Evolutionary conservation across 2,113 vertebrate genomes (phyloP).

Genomic region (Alethe diademata): DNA sequence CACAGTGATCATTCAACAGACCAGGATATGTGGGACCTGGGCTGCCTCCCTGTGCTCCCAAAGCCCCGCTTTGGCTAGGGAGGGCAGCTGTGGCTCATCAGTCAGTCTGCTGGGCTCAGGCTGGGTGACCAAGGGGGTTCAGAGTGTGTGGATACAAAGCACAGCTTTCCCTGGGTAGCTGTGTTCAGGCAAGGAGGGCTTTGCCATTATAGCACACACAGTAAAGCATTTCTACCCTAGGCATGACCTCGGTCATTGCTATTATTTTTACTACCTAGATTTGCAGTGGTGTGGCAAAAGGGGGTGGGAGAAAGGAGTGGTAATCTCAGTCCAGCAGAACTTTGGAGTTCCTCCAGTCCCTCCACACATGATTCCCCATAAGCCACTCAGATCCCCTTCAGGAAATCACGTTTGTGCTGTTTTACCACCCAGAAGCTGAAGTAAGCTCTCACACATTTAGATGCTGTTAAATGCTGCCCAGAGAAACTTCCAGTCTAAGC

Average conservation of each 20-base stretch:
- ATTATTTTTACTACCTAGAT: neutral
- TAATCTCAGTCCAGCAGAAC: neutral
- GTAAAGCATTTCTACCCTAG: neutral
- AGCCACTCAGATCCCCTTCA: neutral
- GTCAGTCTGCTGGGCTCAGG: neutral
- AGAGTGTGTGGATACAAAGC: neutral
- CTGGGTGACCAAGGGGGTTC: neutral
- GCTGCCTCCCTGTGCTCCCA: neutral
- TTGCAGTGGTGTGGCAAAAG: neutral
- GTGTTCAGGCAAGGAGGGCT: neutral
- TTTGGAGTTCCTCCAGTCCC: neutral
- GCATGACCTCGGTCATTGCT: neutral
- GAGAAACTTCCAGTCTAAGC: neutral
- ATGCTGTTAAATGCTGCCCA: neutral
- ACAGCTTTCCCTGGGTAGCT: neutral
- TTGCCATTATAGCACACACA: rapidly evolving
- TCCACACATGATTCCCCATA: neutral
- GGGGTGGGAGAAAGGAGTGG: neutral
- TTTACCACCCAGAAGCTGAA: conserved; percentile 2
- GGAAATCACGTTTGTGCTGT: neutral
- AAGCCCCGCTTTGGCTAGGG: neutral
- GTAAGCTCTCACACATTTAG: neutral
- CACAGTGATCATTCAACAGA: neutral
- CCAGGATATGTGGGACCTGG: neutral
- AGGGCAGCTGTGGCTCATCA: rapidly evolving